Evolutionary conservation across 2,888 invertebrate genomes (phyloP).

Genomic region (Melangyna quadrimaculata): DNA sequence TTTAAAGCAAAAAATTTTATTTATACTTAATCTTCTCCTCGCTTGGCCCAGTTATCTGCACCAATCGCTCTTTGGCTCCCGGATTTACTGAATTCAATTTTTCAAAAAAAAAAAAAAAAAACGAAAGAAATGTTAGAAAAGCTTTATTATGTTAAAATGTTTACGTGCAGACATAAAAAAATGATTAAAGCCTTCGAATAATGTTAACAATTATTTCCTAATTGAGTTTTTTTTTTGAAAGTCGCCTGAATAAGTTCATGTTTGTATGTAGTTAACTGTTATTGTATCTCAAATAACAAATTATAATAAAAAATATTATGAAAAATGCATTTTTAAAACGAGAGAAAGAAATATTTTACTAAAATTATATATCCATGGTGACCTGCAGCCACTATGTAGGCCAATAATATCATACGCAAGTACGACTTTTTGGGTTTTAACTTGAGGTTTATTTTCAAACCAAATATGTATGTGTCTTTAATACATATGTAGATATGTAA

Average conservation of each 20-base stretch:
- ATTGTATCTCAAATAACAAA: too few species aligned
- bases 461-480: too few species aligned
- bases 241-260: not conserved
- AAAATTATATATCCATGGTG: too few species aligned
- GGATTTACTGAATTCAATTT: constrained; percentile 88
- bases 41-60: constrained; percentile 96
- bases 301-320: too few species aligned
- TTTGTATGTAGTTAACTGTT: too few species aligned
- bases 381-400: too few species aligned
- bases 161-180: constrained; percentile 56
- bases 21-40: constrained; percentile 95
- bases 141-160: not conserved
- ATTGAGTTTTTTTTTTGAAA: not conserved
- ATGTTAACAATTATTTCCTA: constrained; percentile 28
- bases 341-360: too few species aligned
- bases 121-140: not conserved
- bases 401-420: too few species aligned
- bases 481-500: too few species aligned
- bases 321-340: too few species aligned
- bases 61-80: constrained; percentile 96
- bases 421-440: too few species aligned
- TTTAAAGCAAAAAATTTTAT: constrained; percentile 75
- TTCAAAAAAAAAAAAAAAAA: not conserved
- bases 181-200: constrained; percentile 60
- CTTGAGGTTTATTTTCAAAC: too few species aligned